Base-by-base conservation (phyloP, 2,888 invertebrate species). In the Drosophila melanosoma region DNA sequence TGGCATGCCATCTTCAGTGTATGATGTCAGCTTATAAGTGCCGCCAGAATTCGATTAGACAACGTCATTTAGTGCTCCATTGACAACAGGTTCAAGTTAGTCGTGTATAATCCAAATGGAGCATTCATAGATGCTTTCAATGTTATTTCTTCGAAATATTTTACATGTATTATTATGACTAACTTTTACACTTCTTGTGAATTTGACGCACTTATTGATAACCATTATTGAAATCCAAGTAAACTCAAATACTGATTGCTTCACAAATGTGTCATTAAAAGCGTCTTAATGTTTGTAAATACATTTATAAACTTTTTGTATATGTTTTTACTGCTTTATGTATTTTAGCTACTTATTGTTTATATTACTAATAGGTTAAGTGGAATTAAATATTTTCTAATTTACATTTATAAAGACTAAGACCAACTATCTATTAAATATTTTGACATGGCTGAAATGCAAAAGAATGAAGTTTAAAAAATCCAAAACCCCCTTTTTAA, bases 11-110 rank as follows among this genome's bases (percentile, higher is more conserved):
- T 79, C 76, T 74, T 57, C 45, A 57, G 51, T 57, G 67, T 52
- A 81, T 80, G 79, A 80, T 80, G 79, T 80, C 81, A 80, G 79
- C 74, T 45, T 70, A 59, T 62, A 63, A 79, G 58, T 57, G 63
- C 66, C 45, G 61, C 64, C 49, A 42, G 60, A 40, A 59, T 64
- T 74, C 67, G 66, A 78, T 78, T 70, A 54, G 60, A 38, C 67
- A 60, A 53, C 36, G 29, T 32, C 58, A 73, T 63, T 69, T 51
- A 54, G 20, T 38, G 42, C 17, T 23, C 12, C 42, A 63, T 54
- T 33, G 48, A 23, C 29, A 54, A 45, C 51, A 62, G 67, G 60
- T 62, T 62, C 54, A 40, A 48, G 12, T 23, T 5, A 35, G 29
- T 54, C 12, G 7, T 6, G 7, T 26, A 49, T 11, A 8, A 56